Conservation (phyloP, 2,888 invertebrate genomes). For the Carcina quercana region DNA sequence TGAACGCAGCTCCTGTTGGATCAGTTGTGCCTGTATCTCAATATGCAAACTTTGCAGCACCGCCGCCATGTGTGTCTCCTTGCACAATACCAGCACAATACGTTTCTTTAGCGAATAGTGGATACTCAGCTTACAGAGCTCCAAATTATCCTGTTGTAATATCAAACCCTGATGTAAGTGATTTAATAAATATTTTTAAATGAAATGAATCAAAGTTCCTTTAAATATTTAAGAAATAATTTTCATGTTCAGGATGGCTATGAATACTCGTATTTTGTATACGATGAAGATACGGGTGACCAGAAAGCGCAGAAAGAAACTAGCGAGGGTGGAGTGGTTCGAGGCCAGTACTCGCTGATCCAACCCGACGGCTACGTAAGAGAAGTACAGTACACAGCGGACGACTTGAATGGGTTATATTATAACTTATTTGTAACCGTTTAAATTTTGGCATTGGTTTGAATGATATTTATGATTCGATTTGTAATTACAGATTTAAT, state of each 20-base stretch:
- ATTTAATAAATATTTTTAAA: not conserved
- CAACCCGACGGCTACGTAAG: conserved; percentile 71
- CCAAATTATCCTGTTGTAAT: conserved; percentile 40
- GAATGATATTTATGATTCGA: conserved; percentile 4
- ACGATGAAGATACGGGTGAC: conserved; percentile 71
- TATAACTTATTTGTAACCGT: conserved; percentile 2
- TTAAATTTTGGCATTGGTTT: not conserved
- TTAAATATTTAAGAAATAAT: not conserved
- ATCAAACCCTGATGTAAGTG: conserved; percentile 40
- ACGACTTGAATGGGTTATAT: conserved; percentile 62
- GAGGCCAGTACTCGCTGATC: conserved; percentile 67
- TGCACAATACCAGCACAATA: conserved; percentile 28
- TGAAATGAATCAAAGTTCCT: not conserved
- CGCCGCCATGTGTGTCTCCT: conserved; percentile 48
- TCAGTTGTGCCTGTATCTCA: conserved; percentile 29
- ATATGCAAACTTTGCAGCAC: conserved; percentile 28
- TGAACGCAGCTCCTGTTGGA: conserved; percentile 32
- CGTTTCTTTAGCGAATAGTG: conserved; percentile 16
- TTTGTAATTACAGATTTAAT: conserved; percentile 41
- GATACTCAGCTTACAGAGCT: conserved; percentile 36
- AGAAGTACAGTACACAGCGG: conserved; percentile 70
- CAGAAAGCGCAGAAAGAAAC: conserved; percentile 66
- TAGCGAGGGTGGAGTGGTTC: conserved; percentile 68
- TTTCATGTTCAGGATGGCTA: conserved; percentile 39
- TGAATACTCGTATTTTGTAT: conserved; percentile 69